phyloP scores from a whole-genome alignment of 2,113 vertebrate species.

The Meriones unguiculatus region DNA sequence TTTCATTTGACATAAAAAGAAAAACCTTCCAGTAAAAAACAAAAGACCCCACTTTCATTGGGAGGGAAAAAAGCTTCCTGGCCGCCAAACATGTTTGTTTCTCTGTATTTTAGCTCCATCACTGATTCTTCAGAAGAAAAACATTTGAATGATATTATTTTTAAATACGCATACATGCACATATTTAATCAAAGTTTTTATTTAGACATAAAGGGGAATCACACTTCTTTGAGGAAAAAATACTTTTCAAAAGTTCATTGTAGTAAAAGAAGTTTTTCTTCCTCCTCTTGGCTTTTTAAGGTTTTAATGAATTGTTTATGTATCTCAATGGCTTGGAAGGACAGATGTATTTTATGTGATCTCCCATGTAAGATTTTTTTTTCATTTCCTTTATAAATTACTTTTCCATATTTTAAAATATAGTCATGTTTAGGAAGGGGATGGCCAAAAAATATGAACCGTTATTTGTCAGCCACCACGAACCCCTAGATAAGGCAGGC shows the following conservation, averaged over 20 bases:
- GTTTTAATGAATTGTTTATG: conserved; percentile 86
- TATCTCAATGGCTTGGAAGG: conserved; percentile 86
- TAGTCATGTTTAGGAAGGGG: conserved; percentile 81
- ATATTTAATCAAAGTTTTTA: conserved; percentile 72
- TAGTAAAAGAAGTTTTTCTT: conserved; percentile 86
- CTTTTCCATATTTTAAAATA: conserved; percentile 92
- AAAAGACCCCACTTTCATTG: conserved; percentile 82
- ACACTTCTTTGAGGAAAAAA: conserved; percentile 74
- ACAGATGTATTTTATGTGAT: conserved; percentile 89
- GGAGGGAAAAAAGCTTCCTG: conserved; percentile 77
- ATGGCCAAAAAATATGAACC: conserved; percentile 75
- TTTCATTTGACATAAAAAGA: conserved; percentile 88
- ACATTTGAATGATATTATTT: conserved; percentile 55
- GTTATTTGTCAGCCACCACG: conserved; percentile 84
- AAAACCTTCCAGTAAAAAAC: conserved; percentile 82
- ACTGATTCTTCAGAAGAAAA: conserved; percentile 66
- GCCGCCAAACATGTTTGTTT: conserved; percentile 76
- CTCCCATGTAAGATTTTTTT: conserved; percentile 86
- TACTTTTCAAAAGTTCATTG: conserved; percentile 78
- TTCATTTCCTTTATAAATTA: conserved; percentile 91
- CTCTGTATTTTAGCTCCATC: conserved; percentile 66
- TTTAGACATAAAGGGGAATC: conserved; percentile 76
- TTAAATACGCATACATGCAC: conserved; percentile 15
- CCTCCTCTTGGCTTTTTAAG: conserved; percentile 81
- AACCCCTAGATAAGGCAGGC: conserved; percentile 84